Evolutionary conservation across 2,888 invertebrate genomes (phyloP), one percentile per base, ranked within the genome.

Genomic region (Ophioninae sp.): DNA sequence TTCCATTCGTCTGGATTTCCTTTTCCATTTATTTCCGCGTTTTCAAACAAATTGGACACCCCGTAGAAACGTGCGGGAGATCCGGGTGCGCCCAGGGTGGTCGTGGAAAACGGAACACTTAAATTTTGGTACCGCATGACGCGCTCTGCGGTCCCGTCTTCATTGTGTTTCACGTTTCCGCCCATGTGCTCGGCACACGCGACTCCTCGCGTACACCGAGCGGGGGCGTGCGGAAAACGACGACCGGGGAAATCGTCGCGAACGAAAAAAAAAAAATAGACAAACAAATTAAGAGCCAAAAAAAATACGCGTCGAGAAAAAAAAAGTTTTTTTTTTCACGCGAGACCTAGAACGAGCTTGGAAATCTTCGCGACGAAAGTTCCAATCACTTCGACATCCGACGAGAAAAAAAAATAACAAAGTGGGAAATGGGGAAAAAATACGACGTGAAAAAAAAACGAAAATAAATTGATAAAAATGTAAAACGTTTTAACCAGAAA

Each of bases 171-270:
- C 67, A 9, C 67, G 79, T 85, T 89, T 89, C 89, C 89, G 87
- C 86, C 81, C 89, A 90, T 90, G 87, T 90, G 89, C 85, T 80
- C 59, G 76, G 68, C 88, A 88, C 86, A 86, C 87, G 84, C 73
- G 86, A 87, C 85, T 84, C 67, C 64, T 75, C 23, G n/a, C 1
- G 13, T 9, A 17, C 0, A 10, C 5, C 17, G 20, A 8, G 22
- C 58, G 44, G 58, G 30, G 20, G 39, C 41, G 22, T 10, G n/a
- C 8, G 13, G 13, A 37, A 23, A 8, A 61, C n/a, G n/a, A n/a
- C n/a, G 67, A 51, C 51, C 6, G 68, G 63, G 78, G 65, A 77
- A 41, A 8, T 41, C 41, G 41, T 1, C 41, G 10, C 10, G 41
- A 10, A 41, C 8, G 67, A 80, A 75, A 41, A 44, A 51, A 51